Conservation (phyloP, 2,888 invertebrate species). For the Biston betularia region DNA sequence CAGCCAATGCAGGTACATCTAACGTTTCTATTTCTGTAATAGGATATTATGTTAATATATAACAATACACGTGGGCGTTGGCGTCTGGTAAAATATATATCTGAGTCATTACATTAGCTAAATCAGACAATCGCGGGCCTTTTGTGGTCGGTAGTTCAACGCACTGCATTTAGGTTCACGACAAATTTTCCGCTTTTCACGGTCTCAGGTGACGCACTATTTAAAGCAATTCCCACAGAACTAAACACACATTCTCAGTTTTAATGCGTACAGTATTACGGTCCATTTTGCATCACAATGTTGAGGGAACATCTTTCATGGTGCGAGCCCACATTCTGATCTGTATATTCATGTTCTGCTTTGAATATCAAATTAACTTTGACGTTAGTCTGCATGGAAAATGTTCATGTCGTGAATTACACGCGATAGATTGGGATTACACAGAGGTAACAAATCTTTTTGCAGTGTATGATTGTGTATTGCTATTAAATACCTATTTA, state of each 20-base stretch:
- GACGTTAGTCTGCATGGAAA: constrained; percentile 47
- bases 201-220: constrained; percentile 53
- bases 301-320: constrained; percentile 26
- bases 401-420: constrained; percentile 53
- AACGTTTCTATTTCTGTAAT: constrained; percentile 45
- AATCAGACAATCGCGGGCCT: constrained; percentile 58
- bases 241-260: constrained; percentile 42
- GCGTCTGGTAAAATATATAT: constrained; percentile 49
- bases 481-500: constrained; percentile 7
- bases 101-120: constrained; percentile 52
- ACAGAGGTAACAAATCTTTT: constrained; percentile 44
- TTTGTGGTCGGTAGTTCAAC: constrained; percentile 60
- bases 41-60: constrained; percentile 50
- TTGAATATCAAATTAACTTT: constrained; percentile 57
- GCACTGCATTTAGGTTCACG: constrained; percentile 68
- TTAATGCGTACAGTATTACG: constrained; percentile 26
- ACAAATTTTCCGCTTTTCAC: constrained; percentile 75
- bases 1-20: constrained; percentile 28
- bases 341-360: constrained; percentile 42
- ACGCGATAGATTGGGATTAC: constrained; percentile 57
- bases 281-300: constrained; percentile 12
- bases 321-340: constrained; percentile 27
- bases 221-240: constrained; percentile 40
- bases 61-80: constrained; percentile 54
- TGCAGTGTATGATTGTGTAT: too few relatives aligned